A percentile compares a stretch with the other conserved stretches of the same genome.
These are phyloP conservation scores for Halocynthia aurantium DNA, from an alignment of 23 tunicate species.

Conservation along the genomic window DNA sequence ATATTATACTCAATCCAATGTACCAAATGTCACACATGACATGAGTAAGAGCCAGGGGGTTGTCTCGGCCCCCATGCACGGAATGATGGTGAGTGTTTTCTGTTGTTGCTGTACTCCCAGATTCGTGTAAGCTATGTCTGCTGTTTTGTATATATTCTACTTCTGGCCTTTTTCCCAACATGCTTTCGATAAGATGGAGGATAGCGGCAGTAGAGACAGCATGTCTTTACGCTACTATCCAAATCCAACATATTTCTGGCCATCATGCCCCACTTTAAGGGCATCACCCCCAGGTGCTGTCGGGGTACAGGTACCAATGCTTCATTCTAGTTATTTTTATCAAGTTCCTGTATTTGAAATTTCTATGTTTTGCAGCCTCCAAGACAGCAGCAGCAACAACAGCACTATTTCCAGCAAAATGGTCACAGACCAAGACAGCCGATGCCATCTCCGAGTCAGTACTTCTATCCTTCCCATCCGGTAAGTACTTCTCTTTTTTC, in stretches of 20 bases:
- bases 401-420: not conserved
- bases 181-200: slow-evolving; percentile 27
- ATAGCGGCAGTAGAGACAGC: slow-evolving; percentile 5
- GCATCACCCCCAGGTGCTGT: not conserved
- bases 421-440: slow-evolving; percentile 21
- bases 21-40: slow-evolving; percentile 5
- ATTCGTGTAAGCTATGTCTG: not conserved
- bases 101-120: not conserved
- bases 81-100: slow-evolving; percentile 24
- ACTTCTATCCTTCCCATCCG: not conserved
- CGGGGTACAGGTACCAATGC: not conserved
- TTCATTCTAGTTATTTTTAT: not conserved
- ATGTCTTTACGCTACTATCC: slow-evolving; percentile 14
- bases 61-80: slow-evolving; percentile 13
- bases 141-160: not conserved
- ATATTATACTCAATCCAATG: not conserved
- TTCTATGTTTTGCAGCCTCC: not conserved
- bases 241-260: slow-evolving; percentile 23
- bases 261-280: slow-evolving; percentile 1
- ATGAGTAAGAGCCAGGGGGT: slow-evolving; percentile 8
- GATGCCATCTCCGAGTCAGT: slow-evolving; percentile 6
- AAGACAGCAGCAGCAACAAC: not conserved
- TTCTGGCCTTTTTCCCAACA: not conserved
- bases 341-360: not conserved
- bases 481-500: no score